A percentile compares a stretch with the other conserved stretches of the same genome.
These are phyloP conservation scores for Cantharis rustica DNA, from an alignment of 2,888 invertebrate genomes.

Conservation along the genomic window DNA sequence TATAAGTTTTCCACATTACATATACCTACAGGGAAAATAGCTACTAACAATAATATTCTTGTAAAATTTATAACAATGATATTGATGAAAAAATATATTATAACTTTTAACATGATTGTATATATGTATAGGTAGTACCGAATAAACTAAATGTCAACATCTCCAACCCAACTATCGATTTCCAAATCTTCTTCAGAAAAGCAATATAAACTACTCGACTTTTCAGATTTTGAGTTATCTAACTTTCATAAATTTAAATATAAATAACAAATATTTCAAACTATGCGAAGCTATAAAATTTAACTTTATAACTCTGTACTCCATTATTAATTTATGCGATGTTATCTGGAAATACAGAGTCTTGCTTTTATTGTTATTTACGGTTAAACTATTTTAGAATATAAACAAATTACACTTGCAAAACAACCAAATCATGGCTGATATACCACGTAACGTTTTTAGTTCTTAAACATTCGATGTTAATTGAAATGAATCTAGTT, in stretches of 20 bases:
- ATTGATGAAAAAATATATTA: neutral
- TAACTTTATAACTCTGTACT: neutral
- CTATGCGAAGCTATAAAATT: neutral
- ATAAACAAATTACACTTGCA: too few relatives aligned
- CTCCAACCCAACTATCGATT: neutral
- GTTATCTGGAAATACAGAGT: neutral
- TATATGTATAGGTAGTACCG: neutral
- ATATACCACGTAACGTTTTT: too few relatives aligned
- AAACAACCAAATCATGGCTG: too few relatives aligned
- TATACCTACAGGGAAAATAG: constrained; percentile 1
- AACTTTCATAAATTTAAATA: neutral
- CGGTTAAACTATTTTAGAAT: too few relatives aligned
- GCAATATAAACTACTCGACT: neutral
- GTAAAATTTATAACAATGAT: neutral
- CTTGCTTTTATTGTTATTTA: too few relatives aligned
- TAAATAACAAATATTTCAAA: neutral
- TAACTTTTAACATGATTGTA: neutral
- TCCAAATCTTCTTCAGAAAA: neutral
- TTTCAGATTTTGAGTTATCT: neutral
- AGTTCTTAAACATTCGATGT: too few relatives aligned
- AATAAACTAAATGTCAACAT: neutral
- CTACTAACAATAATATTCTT: neutral
- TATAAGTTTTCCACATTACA: constrained; percentile 11
- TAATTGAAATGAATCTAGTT: too few relatives aligned
- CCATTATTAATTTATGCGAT: neutral